Conservation (phyloP, 2,888 invertebrate species). For the Polydrusus tereticollis region DNA sequence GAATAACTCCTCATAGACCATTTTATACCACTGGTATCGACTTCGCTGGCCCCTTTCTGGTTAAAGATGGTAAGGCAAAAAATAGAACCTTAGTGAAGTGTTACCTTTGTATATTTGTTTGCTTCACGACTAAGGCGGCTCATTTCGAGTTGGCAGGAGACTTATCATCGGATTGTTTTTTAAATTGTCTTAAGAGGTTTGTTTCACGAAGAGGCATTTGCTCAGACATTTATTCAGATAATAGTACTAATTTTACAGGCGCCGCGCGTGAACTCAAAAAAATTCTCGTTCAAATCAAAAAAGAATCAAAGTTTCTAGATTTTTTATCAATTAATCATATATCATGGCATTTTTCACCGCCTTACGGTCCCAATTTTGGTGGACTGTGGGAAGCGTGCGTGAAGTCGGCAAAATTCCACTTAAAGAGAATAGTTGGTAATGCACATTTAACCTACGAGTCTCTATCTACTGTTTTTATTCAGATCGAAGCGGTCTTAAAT, state of each 20-base stretch:
- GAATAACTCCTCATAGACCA: constrained; percentile 42
- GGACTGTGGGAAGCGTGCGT: too few relatives aligned
- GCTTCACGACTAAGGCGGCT: constrained; percentile 43
- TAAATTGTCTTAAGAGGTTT: constrained; percentile 44
- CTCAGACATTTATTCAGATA: constrained; percentile 57
- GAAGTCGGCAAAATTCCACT: constrained; percentile 54
- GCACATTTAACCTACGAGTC: too few relatives aligned
- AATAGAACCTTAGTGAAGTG: constrained; percentile 42
- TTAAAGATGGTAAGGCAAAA: constrained; percentile 41
- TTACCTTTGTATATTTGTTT: constrained; percentile 49
- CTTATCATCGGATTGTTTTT: constrained; percentile 39
- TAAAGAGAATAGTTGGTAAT: constrained; percentile 52
- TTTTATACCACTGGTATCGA: constrained; percentile 46
- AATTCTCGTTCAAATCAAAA: not conserved
- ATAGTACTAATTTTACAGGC: constrained; percentile 60
- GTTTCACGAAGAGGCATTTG: constrained; percentile 43
- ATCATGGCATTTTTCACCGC: too few relatives aligned
- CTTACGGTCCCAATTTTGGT: constrained; percentile 32
- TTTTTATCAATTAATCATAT: not conserved
- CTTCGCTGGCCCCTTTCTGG: constrained; percentile 47
- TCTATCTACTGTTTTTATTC: too few relatives aligned
- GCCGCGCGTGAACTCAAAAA: constrained; percentile 2
- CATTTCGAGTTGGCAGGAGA: constrained; percentile 46
- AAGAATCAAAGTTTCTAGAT: not conserved
- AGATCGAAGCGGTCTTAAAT: constrained; percentile 57